Base-by-base conservation (phyloP, 2,113 vertebrate genomes). In the Esox niger region DNA sequence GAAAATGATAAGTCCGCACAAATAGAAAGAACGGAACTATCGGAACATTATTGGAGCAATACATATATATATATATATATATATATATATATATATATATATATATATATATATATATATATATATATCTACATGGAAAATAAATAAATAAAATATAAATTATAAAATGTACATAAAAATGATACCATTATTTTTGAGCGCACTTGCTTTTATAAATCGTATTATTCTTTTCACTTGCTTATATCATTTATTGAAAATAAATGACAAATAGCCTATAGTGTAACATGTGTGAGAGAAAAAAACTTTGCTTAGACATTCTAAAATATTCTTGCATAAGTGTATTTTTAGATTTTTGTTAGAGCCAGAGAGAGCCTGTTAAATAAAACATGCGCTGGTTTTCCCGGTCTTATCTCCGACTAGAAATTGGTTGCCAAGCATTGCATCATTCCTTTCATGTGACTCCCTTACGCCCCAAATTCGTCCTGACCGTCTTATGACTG, bases 371-470 rank as follows among this genome's bases (percentile, higher is more conserved):
- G 79, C 13, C 84, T 92, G 88, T 90, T 93, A 90, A 93, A 93
- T 93, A 93, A 93, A 93, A 92, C 91, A 92, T 92, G 91, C 83
- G 91, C 87, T 84, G 89, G 82, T 88, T 92, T 89, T 86, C 90
- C 90, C 89, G 88, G 90, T 92, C 89, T 93, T 92, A 92, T 93
- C 91, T 89, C 89, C 84, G 84, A 89, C 88, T 91, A 88, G 91
- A 93, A 93, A 93, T 81, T 75, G 87, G 91, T 93, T 93, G 91
- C 91, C 91, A 93, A 90, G 86, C 86, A 90, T 93, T 93, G 91
- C 91, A 93, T 93, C 91, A 93, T 92, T 92, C 91, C 90, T 92
- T 93, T 92, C 91, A 93, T 92, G 90, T 92, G 91, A 92, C 91
- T 92, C 91, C 90, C 90, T 88, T 89, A 90, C 91, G 91, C 91